Evolutionary conservation across 2,797 vertebrate genomes (phyloP).

Genomic region (Margarornis squamiger): DNA sequence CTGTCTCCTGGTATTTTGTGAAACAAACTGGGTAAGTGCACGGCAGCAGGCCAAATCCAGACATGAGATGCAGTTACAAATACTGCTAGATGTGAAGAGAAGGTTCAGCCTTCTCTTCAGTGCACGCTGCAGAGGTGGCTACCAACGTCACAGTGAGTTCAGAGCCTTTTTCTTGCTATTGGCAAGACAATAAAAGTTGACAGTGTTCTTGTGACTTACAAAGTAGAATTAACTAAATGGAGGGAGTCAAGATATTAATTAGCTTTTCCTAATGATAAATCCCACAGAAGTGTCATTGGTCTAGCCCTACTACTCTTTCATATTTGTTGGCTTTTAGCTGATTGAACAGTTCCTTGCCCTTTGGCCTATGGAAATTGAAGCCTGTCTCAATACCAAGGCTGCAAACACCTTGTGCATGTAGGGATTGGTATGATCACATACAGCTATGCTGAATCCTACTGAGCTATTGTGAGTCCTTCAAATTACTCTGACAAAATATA

Average conservation of each 20-base stretch:
- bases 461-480: neutral
- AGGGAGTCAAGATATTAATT: neutral
- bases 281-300: neutral
- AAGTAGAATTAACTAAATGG: neutral
- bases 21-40: neutral
- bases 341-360: neutral
- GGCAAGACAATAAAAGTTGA: neutral
- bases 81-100: neutral
- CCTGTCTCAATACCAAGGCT: neutral
- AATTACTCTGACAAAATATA: neutral
- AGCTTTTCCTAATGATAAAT: neutral
- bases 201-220: neutral
- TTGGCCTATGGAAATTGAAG: neutral
- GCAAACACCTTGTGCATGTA: neutral
- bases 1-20: neutral
- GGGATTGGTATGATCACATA: neutral
- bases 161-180: neutral
- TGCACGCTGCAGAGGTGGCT: neutral
- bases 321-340: neutral
- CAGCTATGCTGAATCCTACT: neutral
- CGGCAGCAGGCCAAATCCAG: neutral
- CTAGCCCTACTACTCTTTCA: neutral
- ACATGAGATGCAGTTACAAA: neutral
- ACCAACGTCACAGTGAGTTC: neutral
- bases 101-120: neutral